phyloP scores from a whole-genome alignment of 2,113 vertebrate genomes.

The Perognathus longimembris region DNA sequence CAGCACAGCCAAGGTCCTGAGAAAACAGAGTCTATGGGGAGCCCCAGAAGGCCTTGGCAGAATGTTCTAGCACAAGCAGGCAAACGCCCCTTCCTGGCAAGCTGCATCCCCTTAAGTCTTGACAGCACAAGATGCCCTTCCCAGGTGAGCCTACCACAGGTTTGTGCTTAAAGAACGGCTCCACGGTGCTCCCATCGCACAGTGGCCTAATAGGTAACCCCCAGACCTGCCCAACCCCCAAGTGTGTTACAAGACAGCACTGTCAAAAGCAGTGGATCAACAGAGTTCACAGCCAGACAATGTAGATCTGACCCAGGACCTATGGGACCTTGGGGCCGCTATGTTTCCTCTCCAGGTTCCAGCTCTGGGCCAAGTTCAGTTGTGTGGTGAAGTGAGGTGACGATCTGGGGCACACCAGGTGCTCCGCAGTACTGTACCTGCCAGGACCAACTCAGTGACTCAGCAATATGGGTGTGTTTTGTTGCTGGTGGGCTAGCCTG shows the following conservation, averaged over 20 bases:
- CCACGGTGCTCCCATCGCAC: neutral
- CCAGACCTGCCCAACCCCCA: neutral
- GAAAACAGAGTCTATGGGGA: neutral
- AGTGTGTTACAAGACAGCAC: fast-evolving
- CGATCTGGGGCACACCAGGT: neutral
- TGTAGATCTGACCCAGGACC: neutral
- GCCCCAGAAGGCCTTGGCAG: neutral
- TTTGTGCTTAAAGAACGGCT: neutral
- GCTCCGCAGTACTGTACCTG: neutral
- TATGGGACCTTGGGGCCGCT: fast-evolving
- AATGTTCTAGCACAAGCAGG: fast-evolving
- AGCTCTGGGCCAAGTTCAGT: neutral
- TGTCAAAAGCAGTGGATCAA: neutral
- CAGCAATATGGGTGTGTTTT: fast-evolving
- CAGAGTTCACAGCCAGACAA: neutral
- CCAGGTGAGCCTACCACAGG: too few species aligned
- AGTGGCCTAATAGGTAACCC: neutral
- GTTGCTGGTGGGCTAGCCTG: neutral
- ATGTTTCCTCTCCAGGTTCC: neutral
- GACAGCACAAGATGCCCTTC: neutral
- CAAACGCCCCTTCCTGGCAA: neutral
- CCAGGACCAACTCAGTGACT: neutral
- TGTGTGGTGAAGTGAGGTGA: neutral
- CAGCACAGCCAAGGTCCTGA: neutral
- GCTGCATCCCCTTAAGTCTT: neutral